A percentile compares a stretch with the other conserved stretches of the same genome.
phyloP scores from a whole-genome alignment of 1,140 invertebrate species.

The Helicoverpa armigera region DNA sequence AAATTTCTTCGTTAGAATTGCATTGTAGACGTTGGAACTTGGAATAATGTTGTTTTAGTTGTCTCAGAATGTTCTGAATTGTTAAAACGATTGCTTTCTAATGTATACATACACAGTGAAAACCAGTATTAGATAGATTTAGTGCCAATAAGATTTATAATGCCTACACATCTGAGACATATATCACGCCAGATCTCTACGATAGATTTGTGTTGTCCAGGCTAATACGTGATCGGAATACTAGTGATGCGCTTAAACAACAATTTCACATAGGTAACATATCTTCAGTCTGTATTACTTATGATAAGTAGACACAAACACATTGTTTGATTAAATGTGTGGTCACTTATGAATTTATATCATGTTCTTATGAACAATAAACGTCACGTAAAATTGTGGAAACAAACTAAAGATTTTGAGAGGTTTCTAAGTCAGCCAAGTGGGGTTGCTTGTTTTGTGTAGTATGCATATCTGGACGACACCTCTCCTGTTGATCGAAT shows the following conservation, averaged over 20 bases:
- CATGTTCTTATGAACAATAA: neutral
- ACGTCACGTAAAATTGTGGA: neutral
- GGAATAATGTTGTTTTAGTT: conserved; percentile 19
- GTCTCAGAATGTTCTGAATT: conserved; percentile 57
- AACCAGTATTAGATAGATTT: conserved; percentile 22
- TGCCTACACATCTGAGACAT: conserved; percentile 12
- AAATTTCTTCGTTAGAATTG: conserved; percentile 38
- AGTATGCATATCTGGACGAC: conserved; percentile 15
- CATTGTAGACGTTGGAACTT: conserved; percentile 15
- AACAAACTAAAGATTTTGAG: neutral
- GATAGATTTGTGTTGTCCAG: conserved; percentile 47
- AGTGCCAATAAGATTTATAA: conserved; percentile 46
- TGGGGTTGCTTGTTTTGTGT: neutral
- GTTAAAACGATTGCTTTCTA: conserved; percentile 10
- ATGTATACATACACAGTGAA: neutral
- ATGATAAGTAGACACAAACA: neutral
- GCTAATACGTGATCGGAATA: conserved; percentile 46
- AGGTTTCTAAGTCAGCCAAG: neutral
- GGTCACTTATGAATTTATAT: neutral
- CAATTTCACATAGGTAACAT: conserved; percentile 31
- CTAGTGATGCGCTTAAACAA: conserved; percentile 30
- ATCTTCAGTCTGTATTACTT: conserved; percentile 6
- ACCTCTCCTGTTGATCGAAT: conserved; percentile 21
- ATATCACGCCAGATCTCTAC: conserved; percentile 32
- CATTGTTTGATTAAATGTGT: conserved; percentile 19